Conservation (phyloP, 2,797 vertebrate species). For the Threskiornis aethiopicus region DNA sequence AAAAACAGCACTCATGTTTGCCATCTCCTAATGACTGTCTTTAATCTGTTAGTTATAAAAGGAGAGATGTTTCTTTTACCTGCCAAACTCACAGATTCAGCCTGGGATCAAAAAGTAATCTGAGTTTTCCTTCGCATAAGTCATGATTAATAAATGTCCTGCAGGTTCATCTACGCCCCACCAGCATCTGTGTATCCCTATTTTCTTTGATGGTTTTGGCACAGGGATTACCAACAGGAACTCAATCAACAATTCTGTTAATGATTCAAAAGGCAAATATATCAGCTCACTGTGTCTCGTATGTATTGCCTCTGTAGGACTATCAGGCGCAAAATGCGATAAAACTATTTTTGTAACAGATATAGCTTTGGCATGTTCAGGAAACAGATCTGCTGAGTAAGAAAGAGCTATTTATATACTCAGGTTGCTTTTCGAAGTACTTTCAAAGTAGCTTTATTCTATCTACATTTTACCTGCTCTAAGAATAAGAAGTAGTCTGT, state of each 20-base stretch:
- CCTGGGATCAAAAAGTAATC: conserved; percentile 61
- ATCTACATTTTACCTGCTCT: neutral
- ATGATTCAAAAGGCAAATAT: conserved; percentile 67
- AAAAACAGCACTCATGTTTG: conserved; percentile 28
- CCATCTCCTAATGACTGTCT: conserved; percentile 2
- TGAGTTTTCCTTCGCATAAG: conserved; percentile 57
- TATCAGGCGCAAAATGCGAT: neutral
- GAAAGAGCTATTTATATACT: neutral
- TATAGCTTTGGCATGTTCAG: conserved; percentile 13
- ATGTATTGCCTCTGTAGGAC: conserved; percentile 23
- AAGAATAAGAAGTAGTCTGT: neutral
- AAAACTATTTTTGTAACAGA: conserved; percentile 16
- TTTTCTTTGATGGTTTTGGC: conserved; percentile 65
- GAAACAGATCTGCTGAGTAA: conserved; percentile 23
- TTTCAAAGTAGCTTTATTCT: neutral
- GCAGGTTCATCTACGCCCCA: conserved; percentile 56
- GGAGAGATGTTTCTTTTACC: conserved; percentile 59
- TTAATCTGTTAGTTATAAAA: conserved; percentile 51
- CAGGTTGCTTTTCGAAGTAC: neutral
- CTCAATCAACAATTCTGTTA: conserved; percentile 64
- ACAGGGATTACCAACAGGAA: conserved; percentile 62
- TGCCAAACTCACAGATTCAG: conserved; percentile 64
- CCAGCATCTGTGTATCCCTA: conserved; percentile 61
- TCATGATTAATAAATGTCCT: conserved; percentile 63
- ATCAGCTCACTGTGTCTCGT: conserved; percentile 35